phyloP scores from a whole-genome alignment of 30 jellyfish, hydroid and myxozoan genomes.

The Chrysaora quinquecirrha region DNA sequence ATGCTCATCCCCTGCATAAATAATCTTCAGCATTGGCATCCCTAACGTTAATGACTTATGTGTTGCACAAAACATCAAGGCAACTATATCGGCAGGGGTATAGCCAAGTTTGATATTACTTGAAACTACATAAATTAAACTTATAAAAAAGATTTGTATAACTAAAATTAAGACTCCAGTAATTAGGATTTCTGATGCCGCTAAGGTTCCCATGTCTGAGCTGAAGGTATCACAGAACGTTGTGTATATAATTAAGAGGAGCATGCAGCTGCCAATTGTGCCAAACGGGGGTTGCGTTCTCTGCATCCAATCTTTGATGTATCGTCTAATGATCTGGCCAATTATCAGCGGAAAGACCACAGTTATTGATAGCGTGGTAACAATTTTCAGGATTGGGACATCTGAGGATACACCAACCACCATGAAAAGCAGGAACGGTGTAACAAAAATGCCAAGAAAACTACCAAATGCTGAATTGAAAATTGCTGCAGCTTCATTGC shows the following conservation, averaged over 20 bases:
- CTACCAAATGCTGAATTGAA: constrained; percentile 94
- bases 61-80: constrained; percentile 93
- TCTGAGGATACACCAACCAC: constrained; percentile 84
- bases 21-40: constrained; percentile 91
- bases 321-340: constrained; percentile 75
- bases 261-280: constrained; percentile 91
- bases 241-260: constrained; percentile 77
- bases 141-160: constrained; percentile 56
- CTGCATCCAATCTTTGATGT: constrained; percentile 88
- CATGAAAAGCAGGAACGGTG: constrained; percentile 78
- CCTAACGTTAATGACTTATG: constrained; percentile 95
- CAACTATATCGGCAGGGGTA: constrained; percentile 82
- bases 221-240: constrained; percentile 96
- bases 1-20: constrained; percentile 73
- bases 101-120: constrained; percentile 60
- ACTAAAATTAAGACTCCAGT: constrained; percentile 49
- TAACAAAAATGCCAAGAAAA: constrained; percentile 83
- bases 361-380: constrained; percentile 70
- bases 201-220: constrained; percentile 65
- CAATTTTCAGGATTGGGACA: constrained; percentile 79
- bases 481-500: constrained; percentile 97
- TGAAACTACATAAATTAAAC: constrained; percentile 47
- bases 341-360: constrained; percentile 85
- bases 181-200: constrained; percentile 19
- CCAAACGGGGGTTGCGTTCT: constrained; percentile 90